Evolutionary conservation across 2,888 invertebrate species (phyloP), one percentile per base, ranked within the genome.

Genomic region (Acholoe squamosa): DNA sequence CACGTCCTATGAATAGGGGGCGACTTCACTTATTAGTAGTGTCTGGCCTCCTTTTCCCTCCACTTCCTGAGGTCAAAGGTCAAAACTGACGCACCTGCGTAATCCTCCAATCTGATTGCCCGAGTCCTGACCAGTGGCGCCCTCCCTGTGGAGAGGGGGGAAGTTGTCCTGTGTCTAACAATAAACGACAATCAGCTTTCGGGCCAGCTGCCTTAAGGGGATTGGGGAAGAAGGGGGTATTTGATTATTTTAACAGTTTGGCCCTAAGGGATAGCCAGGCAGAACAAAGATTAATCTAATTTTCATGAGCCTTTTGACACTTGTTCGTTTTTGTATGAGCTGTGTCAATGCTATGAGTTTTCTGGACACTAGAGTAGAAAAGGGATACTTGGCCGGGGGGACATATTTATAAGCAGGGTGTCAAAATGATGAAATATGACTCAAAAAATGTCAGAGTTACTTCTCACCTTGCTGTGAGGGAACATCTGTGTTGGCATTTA

Each of bases 1-100:
- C n/a, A n/a, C n/a, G n/a, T n/a, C n/a, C n/a, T n/a, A n/a, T n/a
- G n/a, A n/a, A n/a, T n/a, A n/a, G n/a, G 43, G 3, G 5, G 10
- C 43, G 43, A 43, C 43, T 7, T 43, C 43, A 3, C 43, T 43
- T 43, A n/a, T n/a, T n/a, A 43, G 43, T 22, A 31, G 31, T 31
- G 25, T 25, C 80, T 43, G 5, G 10, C 80, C 80, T 34, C 80
- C 25, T 5, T 77, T 80, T 43, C 43, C 33, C 80, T 12, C 33
- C 33, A 80, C 80, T 80, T 80, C 80, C 80, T 33, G 34, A 80
- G 80, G 80, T 80, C 80, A 80, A 43, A 34, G 80, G 80, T 43
- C 80, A 71, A 5, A 10, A 61, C 43, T 33, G 22, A 33, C 16
- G 80, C 80, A 80, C 80, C 80, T 80, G 80, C 80, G 80, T 43